Conservation (phyloP, 2,113 vertebrate species). For the Epinephelus cyanopodus region DNA sequence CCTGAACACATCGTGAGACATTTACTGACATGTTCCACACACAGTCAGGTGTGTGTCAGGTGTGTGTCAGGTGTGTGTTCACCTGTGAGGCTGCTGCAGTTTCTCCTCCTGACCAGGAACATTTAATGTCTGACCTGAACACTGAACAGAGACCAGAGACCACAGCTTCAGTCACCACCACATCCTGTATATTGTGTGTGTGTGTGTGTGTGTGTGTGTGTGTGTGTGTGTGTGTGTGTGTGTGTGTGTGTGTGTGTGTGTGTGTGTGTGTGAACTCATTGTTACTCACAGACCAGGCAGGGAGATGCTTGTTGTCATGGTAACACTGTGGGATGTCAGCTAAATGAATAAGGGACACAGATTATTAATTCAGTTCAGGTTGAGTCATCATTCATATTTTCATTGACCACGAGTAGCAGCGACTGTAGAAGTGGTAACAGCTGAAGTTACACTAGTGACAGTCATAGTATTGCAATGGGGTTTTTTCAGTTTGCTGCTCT, state of each 20-base stretch:
- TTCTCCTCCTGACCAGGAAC: background rate
- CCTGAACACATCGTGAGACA: too few relatives aligned
- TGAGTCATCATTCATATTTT: conserved; percentile 30
- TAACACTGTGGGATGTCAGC: conserved; percentile 33
- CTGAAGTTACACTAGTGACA: too few relatives aligned
- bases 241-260: conserved; percentile 16
- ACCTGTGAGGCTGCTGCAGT: too few relatives aligned
- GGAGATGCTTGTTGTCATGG: conserved; percentile 42
- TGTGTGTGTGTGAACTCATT: background rate
- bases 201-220: too few relatives aligned
- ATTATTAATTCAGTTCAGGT: background rate
- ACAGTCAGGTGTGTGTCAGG: background rate
- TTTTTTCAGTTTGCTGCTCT: too few relatives aligned
- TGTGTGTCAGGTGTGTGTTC: background rate
- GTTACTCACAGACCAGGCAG: conserved; percentile 3
- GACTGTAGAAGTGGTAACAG: background rate
- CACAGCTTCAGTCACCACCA: background rate
- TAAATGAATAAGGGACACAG: conserved; percentile 16
- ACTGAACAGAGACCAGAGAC: background rate
- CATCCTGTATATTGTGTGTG: background rate
- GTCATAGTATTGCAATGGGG: too few relatives aligned
- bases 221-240: conserved; percentile 4
- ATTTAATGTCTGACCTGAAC: background rate
- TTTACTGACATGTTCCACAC: background rate
- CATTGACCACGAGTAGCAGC: background rate